Evolutionary conservation across 2,888 invertebrate species (phyloP).

Genomic region (Pammene fasciana): DNA sequence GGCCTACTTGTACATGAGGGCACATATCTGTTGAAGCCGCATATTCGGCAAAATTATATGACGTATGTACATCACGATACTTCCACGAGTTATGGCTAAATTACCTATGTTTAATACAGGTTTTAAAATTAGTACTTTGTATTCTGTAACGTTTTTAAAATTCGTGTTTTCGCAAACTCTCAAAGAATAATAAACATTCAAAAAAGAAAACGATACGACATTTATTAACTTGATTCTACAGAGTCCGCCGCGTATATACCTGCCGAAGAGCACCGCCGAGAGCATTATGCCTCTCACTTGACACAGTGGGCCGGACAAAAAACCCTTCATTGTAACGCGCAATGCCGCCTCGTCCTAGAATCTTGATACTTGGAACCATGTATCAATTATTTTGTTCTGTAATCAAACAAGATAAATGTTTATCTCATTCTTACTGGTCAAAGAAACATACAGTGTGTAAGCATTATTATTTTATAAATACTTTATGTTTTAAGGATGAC

Average conservation of each 20-base stretch:
- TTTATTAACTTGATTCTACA: neutral
- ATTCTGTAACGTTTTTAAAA: too few species aligned
- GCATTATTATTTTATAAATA: too few species aligned
- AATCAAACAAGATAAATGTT: neutral
- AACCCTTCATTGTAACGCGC: constrained; percentile 62
- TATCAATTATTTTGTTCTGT: neutral
- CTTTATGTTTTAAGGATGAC: too few species aligned
- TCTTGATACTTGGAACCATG: constrained; percentile 50
- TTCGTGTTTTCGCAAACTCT: neutral
- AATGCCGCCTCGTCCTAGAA: constrained; percentile 49
- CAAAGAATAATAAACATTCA: neutral
- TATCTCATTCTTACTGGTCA: neutral
- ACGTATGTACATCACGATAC: too few species aligned
- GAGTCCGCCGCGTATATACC: constrained; percentile 11
- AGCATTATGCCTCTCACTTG: constrained; percentile 45
- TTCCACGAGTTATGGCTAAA: too few species aligned
- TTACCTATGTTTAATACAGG: too few species aligned
- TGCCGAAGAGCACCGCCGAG: constrained; percentile 25
- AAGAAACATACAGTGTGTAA: too few species aligned
- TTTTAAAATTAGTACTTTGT: too few species aligned
- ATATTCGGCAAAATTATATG: too few species aligned
- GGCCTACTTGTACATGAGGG: too few species aligned
- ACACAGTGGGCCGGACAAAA: constrained; percentile 61
- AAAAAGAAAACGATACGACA: neutral
- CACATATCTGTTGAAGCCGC: too few species aligned